Conservation (phyloP, 2,113 vertebrate genomes). For the Corythornis madagascariensis region DNA sequence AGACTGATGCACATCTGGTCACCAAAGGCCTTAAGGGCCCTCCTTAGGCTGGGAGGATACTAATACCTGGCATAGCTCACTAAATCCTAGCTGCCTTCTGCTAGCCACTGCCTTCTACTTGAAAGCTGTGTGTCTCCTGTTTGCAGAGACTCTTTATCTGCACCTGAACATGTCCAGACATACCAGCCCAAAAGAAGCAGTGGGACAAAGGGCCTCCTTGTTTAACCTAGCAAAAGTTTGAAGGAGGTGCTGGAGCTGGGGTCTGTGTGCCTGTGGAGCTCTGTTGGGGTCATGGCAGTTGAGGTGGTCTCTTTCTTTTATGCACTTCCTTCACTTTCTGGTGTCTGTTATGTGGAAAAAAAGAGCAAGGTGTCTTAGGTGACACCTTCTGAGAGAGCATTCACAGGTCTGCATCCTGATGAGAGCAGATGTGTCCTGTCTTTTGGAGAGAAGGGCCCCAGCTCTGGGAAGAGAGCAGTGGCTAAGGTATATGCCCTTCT, state of each 20-base stretch:
- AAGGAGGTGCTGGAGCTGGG: not conserved
- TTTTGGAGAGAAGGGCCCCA: not conserved
- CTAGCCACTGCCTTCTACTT: not conserved
- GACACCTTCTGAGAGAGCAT: not conserved
- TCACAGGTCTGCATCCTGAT: not conserved
- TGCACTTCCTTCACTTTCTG: not conserved
- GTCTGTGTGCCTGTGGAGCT: not conserved
- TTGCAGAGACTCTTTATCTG: not conserved
- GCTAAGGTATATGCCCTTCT: not conserved
- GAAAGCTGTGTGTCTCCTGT: accelerated
- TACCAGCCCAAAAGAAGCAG: not conserved
- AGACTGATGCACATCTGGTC: accelerated
- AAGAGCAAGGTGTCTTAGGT: not conserved
- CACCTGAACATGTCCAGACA: not conserved
- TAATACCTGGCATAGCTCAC: not conserved
- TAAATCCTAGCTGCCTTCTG: not conserved
- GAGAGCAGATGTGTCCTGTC: not conserved
- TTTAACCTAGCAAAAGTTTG: not conserved
- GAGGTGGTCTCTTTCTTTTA: not conserved
- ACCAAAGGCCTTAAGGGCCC: not conserved
- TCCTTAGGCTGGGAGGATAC: not conserved
- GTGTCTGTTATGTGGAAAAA: not conserved
- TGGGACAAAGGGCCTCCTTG: not conserved
- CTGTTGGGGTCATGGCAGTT: not conserved
- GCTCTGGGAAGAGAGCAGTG: not conserved